Evolutionary conservation across 2,113 vertebrate genomes (phyloP).

Genomic region (Leptocoma aspasia): DNA sequence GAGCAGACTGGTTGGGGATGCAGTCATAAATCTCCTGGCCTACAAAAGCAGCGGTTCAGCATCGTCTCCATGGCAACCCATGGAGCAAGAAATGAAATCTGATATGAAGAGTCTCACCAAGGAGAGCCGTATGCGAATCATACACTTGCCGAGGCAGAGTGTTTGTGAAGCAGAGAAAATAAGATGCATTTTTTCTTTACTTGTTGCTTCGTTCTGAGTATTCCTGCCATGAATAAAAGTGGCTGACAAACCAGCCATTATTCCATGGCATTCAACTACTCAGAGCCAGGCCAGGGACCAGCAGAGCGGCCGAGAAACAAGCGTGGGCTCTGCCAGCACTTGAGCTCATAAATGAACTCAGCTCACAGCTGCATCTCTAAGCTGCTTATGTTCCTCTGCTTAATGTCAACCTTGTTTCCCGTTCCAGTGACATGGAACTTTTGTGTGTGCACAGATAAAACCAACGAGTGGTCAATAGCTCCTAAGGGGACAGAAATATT

Average conservation of each 20-base stretch:
- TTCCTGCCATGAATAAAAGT: conserved; percentile 19
- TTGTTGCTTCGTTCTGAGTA: conserved; percentile 22
- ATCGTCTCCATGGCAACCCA: conserved; percentile 65
- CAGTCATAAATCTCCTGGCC: conserved; percentile 52
- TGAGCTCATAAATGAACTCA: conserved; percentile 70
- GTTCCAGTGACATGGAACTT: conserved; percentile 73
- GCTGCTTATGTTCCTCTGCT: conserved; percentile 51
- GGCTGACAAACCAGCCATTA: conserved; percentile 42
- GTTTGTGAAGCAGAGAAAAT: conserved; percentile 16
- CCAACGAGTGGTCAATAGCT: conserved; percentile 53
- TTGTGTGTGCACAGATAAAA: conserved; percentile 75
- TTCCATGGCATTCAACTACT: conserved; percentile 17
- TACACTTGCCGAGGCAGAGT: neutral
- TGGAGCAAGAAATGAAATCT: conserved; percentile 62
- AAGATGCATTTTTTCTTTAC: neutral
- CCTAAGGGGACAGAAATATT: conserved; percentile 64
- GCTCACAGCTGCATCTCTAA: conserved; percentile 65
- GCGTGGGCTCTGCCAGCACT: conserved; percentile 40
- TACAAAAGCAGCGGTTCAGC: conserved; percentile 44
- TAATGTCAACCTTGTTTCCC: conserved; percentile 75
- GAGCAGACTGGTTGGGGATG: conserved; percentile 27
- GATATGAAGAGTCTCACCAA: conserved; percentile 9
- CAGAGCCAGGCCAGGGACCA: conserved; percentile 6
- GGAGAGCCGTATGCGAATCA: conserved; percentile 37
- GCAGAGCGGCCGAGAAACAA: conserved; percentile 27